A percentile compares a stretch with the other conserved stretches of the same genome.
These are phyloP conservation scores for Metacarcinus magister DNA, from an alignment of 2,888 invertebrate species.

Conservation along the genomic window DNA sequence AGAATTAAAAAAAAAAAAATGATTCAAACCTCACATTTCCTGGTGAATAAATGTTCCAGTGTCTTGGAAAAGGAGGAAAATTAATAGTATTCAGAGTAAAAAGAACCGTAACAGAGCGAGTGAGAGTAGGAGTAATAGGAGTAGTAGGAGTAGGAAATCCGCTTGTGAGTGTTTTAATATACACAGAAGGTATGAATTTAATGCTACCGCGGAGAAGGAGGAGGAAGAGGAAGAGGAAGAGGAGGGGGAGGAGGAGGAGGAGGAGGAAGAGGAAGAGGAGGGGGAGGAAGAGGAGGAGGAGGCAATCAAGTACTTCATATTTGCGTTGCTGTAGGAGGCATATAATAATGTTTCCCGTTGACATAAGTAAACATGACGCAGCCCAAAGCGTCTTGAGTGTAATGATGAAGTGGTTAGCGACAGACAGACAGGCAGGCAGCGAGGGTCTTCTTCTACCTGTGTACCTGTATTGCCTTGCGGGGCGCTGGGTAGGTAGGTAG, in stretches of 20 bases:
- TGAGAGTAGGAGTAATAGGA: not conserved
- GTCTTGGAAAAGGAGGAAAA: not conserved
- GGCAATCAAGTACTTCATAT: constrained; percentile 27
- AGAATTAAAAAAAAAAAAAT: too few species aligned
- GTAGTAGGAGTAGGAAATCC: not conserved
- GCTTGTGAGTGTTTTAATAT: not conserved
- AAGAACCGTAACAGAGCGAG: not conserved
- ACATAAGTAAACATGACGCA: not conserved
- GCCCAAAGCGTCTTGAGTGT: not conserved
- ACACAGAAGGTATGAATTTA: not conserved
- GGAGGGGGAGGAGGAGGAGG: not conserved
- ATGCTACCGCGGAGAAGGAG: not conserved
- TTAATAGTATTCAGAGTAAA: too few species aligned
- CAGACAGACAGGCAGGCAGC: not conserved
- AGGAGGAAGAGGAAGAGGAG: not conserved
- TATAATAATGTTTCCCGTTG: not conserved
- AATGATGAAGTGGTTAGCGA: not conserved
- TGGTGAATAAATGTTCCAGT: too few species aligned
- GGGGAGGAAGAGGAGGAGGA: not conserved
- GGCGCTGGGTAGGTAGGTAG: not conserved
- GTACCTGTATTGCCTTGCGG: not conserved
- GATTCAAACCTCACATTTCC: too few species aligned
- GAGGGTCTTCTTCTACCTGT: not conserved
- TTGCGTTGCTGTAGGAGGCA: not conserved
- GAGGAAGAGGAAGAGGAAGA: not conserved